Conservation (phyloP, 2,888 invertebrate species). For the Lordiphosa fenestrarum region DNA sequence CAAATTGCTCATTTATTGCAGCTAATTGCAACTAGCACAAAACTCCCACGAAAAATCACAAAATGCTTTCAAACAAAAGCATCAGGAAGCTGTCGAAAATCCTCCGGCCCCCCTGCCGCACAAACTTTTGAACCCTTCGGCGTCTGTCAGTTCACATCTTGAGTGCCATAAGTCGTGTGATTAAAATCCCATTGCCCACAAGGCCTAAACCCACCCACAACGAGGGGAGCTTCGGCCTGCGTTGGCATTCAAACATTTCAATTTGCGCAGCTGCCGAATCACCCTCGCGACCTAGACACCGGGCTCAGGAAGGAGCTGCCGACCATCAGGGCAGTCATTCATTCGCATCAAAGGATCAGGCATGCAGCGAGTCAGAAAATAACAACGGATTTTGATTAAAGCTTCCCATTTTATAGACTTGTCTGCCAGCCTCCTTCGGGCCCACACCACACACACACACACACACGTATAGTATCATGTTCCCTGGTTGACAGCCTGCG, state of each 20-base stretch:
- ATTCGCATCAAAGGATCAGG: conserved; percentile 81
- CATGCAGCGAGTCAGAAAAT: conserved; percentile 83
- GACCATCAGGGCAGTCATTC: conserved; percentile 50
- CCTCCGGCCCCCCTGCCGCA: conserved; percentile 10
- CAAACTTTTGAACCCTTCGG: conserved; percentile 53
- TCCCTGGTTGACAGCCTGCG: conserved; percentile 69
- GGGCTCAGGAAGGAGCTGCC: conserved; percentile 12
- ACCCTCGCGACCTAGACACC: conserved; percentile 53
- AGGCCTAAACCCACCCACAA: conserved; percentile 43
- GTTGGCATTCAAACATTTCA: conserved; percentile 75
- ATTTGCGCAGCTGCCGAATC: conserved; percentile 61
- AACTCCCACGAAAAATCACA: conserved; percentile 70
- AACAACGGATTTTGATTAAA: conserved; percentile 82
- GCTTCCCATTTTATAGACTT: conserved; percentile 78
- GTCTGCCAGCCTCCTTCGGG: conserved; percentile 21
- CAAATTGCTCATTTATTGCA: conserved; percentile 80
- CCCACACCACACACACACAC: too few relatives aligned
- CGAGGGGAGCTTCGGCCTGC: conserved; percentile 27
- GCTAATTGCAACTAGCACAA: conserved; percentile 77
- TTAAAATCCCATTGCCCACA: conserved; percentile 79
- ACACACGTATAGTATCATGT: conserved; percentile 51
- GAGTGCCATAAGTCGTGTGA: conserved; percentile 81
- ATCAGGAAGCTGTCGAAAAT: conserved; percentile 55
- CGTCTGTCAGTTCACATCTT: conserved; percentile 79
- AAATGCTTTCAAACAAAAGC: conserved; percentile 64